phyloP scores from a whole-genome alignment of 1,140 invertebrate species.

The Drosophila chauvacae region DNA sequence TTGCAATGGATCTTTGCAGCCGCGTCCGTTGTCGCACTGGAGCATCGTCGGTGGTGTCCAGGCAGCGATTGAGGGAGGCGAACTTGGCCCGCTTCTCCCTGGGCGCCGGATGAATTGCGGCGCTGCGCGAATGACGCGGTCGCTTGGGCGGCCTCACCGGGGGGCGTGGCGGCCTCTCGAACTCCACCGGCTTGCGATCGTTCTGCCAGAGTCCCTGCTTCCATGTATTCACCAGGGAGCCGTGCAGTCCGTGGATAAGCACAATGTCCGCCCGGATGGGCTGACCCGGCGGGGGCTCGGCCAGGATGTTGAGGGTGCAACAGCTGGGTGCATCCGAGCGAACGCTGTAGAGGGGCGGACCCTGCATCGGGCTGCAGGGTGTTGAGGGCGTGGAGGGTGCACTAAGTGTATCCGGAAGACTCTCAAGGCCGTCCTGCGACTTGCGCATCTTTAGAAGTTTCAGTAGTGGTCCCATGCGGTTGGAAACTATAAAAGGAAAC shows the following conservation, averaged over 20 bases:
- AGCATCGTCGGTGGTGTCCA: slow-evolving; percentile 20
- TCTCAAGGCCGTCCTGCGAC: slow-evolving; percentile 75
- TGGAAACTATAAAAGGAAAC: slow-evolving; percentile 66
- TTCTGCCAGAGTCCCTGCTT: slow-evolving; percentile 86
- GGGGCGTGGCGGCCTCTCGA: slow-evolving; percentile 74
- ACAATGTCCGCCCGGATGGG: slow-evolving; percentile 86
- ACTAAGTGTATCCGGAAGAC: slow-evolving; percentile 65
- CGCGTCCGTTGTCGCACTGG: slow-evolving; percentile 11
- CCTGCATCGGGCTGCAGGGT: slow-evolving; percentile 38
- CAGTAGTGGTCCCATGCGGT: slow-evolving; percentile 79
- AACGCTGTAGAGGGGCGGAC: slow-evolving; percentile 43
- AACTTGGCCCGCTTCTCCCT: slow-evolving; percentile 74
- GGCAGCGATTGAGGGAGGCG: slow-evolving; percentile 34
- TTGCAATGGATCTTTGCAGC: slow-evolving; percentile 21
- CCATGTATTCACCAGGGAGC: slow-evolving; percentile 86
- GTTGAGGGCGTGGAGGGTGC: slow-evolving; percentile 52
- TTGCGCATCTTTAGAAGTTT: slow-evolving; percentile 80
- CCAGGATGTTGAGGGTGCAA: slow-evolving; percentile 84
- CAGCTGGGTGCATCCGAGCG: slow-evolving; percentile 66
- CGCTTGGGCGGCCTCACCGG: slow-evolving; percentile 80
- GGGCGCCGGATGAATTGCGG: slow-evolving; percentile 65
- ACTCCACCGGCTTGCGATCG: slow-evolving; percentile 79
- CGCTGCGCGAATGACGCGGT: slow-evolving; percentile 73
- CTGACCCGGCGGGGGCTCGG: slow-evolving; percentile 76
- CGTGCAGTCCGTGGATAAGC: slow-evolving; percentile 87